Conservation (phyloP, 2,888 invertebrate species). For the Hyalella azteca region DNA sequence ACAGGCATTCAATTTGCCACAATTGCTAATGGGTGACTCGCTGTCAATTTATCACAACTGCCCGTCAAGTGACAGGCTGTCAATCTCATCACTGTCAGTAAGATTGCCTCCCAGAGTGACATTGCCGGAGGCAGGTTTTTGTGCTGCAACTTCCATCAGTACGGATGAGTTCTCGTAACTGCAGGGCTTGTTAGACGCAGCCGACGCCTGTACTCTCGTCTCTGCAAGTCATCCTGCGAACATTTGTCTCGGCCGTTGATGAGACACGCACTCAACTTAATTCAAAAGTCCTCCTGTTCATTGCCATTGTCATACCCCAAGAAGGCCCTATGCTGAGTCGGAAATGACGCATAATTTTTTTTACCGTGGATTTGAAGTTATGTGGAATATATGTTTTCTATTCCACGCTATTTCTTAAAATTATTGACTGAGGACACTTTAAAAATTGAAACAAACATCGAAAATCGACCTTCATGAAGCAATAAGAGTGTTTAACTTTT, state of each 20-base stretch:
- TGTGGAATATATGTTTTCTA: too few relatives aligned
- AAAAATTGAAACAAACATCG: too few relatives aligned
- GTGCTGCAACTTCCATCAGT: background rate
- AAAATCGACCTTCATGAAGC: too few relatives aligned
- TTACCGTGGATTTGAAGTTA: too few relatives aligned
- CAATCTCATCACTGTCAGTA: slow-evolving; percentile 21
- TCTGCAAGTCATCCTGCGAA: slow-evolving; percentile 19
- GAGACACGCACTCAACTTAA: slow-evolving; percentile 20
- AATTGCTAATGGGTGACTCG: background rate
- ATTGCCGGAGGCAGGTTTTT: background rate
- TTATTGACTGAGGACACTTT: too few relatives aligned
- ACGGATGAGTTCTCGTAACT: slow-evolving; percentile 19
- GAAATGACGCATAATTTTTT: too few relatives aligned
- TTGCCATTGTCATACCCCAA: background rate
- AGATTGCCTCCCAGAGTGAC: slow-evolving; percentile 32
- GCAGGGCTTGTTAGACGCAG: slow-evolving; percentile 20
- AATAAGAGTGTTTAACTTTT: too few relatives aligned
- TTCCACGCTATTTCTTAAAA: too few relatives aligned
- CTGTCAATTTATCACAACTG: background rate
- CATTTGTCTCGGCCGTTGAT: slow-evolving; percentile 26
- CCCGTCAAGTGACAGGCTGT: slow-evolving; percentile 23
- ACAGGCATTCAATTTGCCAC: background rate
- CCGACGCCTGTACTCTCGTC: slow-evolving; percentile 17
- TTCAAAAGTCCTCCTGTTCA: slow-evolving; percentile 6
- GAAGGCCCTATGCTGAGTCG: too few relatives aligned